Evolutionary conservation across 2,888 invertebrate species (phyloP).

Genomic region (Drosophila leonis): DNA sequence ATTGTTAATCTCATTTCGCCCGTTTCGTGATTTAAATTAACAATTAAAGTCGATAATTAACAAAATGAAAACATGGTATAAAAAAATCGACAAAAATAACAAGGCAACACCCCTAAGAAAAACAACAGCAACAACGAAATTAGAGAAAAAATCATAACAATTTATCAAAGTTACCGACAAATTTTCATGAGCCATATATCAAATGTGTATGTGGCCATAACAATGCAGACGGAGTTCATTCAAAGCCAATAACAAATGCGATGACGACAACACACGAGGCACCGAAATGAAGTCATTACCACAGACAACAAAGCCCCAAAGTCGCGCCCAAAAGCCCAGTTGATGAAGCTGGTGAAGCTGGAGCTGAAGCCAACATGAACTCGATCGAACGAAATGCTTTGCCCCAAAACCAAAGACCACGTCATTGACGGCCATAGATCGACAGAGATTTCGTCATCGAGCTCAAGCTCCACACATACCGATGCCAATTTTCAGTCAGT

Average conservation of each 20-base stretch:
- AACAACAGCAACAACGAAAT: constrained; percentile 4
- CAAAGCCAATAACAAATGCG: constrained; percentile 30
- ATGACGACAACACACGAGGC: constrained; percentile 29
- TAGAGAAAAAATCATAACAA: constrained; percentile 42
- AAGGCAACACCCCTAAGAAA: constrained; percentile 13
- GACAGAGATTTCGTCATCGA: constrained; percentile 58
- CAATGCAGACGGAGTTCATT: constrained; percentile 28
- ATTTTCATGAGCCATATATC: constrained; percentile 52
- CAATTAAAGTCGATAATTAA: constrained; percentile 73
- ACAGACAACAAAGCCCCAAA: constrained; percentile 53
- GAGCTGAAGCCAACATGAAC: constrained; percentile 1
- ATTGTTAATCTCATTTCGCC: constrained; percentile 37
- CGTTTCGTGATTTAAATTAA: constrained; percentile 64
- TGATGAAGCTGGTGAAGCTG: constrained; percentile 1
- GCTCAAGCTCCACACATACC: neutral
- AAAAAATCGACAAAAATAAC: constrained; percentile 10
- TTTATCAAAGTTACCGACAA: constrained; percentile 58
- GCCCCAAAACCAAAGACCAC: constrained; percentile 34
- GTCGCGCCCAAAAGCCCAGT: constrained; percentile 8
- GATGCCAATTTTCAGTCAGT: constrained; percentile 17
- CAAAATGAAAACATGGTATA: constrained; percentile 59
- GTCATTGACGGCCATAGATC: constrained; percentile 53
- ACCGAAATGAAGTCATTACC: constrained; percentile 71
- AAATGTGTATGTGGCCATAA: constrained; percentile 42
- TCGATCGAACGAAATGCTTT: constrained; percentile 2